phyloP scores from a whole-genome alignment of 2,888 invertebrate species.

The Lepidocyrtinus sp. region DNA sequence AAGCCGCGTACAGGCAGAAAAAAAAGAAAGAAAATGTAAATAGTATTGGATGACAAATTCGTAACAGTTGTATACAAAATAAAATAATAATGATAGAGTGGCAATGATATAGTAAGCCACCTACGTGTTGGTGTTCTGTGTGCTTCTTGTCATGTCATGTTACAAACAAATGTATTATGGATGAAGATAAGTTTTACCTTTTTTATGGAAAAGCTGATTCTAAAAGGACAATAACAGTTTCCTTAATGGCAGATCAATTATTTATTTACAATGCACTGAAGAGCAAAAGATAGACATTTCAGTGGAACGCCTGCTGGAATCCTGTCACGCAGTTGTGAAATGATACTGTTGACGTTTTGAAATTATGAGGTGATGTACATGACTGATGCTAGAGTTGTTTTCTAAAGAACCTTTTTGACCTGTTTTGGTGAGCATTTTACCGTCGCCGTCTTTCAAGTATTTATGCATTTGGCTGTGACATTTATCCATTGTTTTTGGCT shows the following conservation, averaged over 20 bases:
- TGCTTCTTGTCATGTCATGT: slow-evolving; percentile 5
- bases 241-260: slow-evolving; percentile 23
- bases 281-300: neutral
- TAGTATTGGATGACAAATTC: slow-evolving; percentile 22
- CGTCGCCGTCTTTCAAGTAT: no score
- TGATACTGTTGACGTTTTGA: neutral
- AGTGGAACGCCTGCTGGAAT: neutral
- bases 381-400: neutral
- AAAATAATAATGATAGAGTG: neutral
- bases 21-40: slow-evolving; percentile 5
- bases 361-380: neutral
- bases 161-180: slow-evolving; percentile 26
- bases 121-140: neutral
- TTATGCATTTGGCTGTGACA: no score
- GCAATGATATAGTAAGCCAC: neutral
- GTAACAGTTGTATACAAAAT: slow-evolving; percentile 13
- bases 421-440: no score
- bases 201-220: slow-evolving; percentile 2
- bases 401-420: neutral
- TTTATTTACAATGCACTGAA: neutral
- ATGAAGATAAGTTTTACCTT: slow-evolving; percentile 5
- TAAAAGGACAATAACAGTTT: slow-evolving; percentile 19
- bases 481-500: no score
- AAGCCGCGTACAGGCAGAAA: neutral
- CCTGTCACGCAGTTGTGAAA: neutral